Evolutionary conservation across 2,113 vertebrate species (phyloP).

Genomic region (Shinisaurus crocodilurus): DNA sequence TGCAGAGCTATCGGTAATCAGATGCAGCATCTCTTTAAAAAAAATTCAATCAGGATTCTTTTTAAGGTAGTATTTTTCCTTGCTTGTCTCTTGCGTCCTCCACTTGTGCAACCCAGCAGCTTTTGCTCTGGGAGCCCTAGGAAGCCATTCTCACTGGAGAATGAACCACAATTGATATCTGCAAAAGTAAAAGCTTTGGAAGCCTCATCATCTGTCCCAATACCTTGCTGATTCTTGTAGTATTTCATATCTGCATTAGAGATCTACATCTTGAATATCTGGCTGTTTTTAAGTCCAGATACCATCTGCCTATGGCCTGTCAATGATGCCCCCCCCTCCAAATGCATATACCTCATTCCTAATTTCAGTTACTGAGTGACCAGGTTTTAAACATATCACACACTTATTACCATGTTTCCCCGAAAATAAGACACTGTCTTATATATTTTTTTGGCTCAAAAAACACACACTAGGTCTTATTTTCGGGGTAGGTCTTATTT

Average conservation of each 20-base stretch:
- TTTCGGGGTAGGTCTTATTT: too few species aligned
- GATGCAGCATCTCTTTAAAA: conserved; percentile 30
- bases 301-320: too few species aligned
- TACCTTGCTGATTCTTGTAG: not conserved
- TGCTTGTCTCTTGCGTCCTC: conserved; percentile 15
- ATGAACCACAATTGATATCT: not conserved
- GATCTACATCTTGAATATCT: not conserved
- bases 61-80: conserved; percentile 40
- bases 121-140: not conserved
- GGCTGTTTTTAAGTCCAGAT: not conserved
- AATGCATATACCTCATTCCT: not conserved
- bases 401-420: too few species aligned
- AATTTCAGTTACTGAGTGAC: not conserved
- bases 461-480: too few species aligned
- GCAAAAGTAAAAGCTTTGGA: not conserved
- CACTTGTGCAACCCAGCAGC: conserved; percentile 21
- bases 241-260: rapidly evolving
- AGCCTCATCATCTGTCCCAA: not conserved
- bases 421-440: too few species aligned
- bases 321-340: too few species aligned
- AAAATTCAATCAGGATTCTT: conserved; percentile 20
- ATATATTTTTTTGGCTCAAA: too few species aligned
- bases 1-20: conserved; percentile 36
- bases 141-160: conserved; percentile 35
- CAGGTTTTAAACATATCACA: not conserved